Percentiles rank a stretch among this genome's conserved stretches.
These are phyloP conservation scores for Heliconius erato DNA, from an alignment of 2,888 invertebrate species.

Conservation along the genomic window DNA sequence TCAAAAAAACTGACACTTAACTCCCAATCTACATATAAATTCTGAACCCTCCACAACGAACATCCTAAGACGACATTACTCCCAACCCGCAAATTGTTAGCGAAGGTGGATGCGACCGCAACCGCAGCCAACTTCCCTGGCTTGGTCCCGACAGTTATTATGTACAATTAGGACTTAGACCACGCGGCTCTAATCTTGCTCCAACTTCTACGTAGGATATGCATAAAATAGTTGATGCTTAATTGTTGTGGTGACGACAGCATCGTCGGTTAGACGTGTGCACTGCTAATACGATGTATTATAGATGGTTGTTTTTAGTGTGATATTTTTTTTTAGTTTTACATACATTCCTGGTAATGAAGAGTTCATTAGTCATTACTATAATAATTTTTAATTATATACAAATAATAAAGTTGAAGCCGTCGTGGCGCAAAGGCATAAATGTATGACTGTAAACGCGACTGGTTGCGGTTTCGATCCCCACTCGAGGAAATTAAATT, in stretches of 20 bases:
- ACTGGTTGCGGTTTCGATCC: too few species aligned
- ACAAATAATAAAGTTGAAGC: too few species aligned
- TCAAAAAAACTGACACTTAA: not conserved
- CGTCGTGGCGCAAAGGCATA: too few species aligned
- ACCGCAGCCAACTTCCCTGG: slow-evolving; percentile 65
- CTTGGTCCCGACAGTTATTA: slow-evolving; percentile 77
- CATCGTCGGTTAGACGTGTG: slow-evolving; percentile 40
- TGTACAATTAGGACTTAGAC: slow-evolving; percentile 78
- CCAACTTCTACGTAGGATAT: slow-evolving; percentile 65
- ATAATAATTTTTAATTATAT: too few species aligned
- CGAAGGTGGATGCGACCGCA: slow-evolving; percentile 67
- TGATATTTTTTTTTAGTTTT: too few species aligned
- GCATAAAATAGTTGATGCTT: slow-evolving; percentile 66
- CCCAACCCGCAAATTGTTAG: slow-evolving; percentile 76
- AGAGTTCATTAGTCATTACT: too few species aligned
- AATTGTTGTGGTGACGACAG: slow-evolving; percentile 91
- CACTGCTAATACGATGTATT: not conserved
- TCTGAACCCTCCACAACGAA: slow-evolving; percentile 17
- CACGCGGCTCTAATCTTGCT: slow-evolving; percentile 74
- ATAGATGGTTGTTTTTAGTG: not conserved
- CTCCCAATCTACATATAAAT: not conserved
- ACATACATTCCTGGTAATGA: too few species aligned
- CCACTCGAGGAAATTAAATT: too few species aligned
- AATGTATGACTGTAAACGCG: too few species aligned
- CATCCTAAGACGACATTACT: slow-evolving; percentile 64